Base-by-base conservation (phyloP, 1,140 invertebrate species). In the Drosophila paulistorum region DNA sequence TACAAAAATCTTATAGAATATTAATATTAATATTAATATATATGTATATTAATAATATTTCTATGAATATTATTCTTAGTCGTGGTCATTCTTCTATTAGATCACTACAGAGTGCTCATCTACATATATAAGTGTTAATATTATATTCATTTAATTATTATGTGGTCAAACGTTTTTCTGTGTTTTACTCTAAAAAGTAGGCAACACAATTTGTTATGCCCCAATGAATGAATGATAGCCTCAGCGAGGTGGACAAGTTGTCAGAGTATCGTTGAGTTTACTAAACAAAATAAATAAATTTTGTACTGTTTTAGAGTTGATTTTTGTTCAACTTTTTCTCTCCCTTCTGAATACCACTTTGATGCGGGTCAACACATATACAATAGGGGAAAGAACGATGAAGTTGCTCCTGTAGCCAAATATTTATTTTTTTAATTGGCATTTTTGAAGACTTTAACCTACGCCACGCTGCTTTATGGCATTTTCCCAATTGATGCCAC, bases 341-440 rank as follows among this genome's bases (percentile, higher is more conserved):
- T 59, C 33, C 57, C 57, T 11, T 20, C 33, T 37, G 33, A 59
- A 20, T 59, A 39, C 37, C 14, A 39, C 33, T 39, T 59, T 59
- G 57, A 59, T 59, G 57, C 33, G 57, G 57, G 57, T 59, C 45
- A 39, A 6, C 51, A 55, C 4, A 26, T 57, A 35, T 35, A 35
- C 13, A 55, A 55, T 39, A 37, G 37, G 37, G 42, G 5, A 45
- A 45, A 45, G 5, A 14, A 45, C 6, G 7, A 45, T 7, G 42
- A 7, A 33, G 26, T 30, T 17, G 14, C 55, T 37, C 55, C n/a
- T 17, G 35, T 58, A 51, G 23, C 45, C 45, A 23, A 51, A 59
- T 59, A 59, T 59, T 59, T 59, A 59, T 59, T 39, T 37, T 59
- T 59, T 37, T 59, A 37, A 59, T 59, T 59, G 57, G 57, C 57